phyloP scores from a whole-genome alignment of 2,113 vertebrate genomes.

The Lophochroa leadbeateri region DNA sequence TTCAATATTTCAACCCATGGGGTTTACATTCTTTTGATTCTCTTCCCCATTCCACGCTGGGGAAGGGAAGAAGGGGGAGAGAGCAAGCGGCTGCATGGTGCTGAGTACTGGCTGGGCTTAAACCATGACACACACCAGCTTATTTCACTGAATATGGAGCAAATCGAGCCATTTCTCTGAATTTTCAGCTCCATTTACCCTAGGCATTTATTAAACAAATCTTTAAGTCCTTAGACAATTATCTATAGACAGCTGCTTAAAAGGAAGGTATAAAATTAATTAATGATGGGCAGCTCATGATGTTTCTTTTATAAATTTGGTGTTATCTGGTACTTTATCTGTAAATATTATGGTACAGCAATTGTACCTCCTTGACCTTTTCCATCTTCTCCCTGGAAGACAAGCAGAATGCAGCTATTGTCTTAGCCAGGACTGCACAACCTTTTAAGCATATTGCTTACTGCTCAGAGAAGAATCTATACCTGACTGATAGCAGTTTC shows the following conservation, averaged over 20 bases:
- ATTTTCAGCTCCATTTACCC: slow-evolving; percentile 72
- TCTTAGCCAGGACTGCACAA: not conserved
- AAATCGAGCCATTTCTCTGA: slow-evolving; percentile 66
- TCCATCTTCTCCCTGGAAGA: not conserved
- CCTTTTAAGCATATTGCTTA: slow-evolving; percentile 37
- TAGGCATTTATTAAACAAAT: slow-evolving; percentile 68
- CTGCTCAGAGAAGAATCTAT: slow-evolving; percentile 1
- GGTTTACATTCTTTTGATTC: too few species aligned
- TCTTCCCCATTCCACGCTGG: too few species aligned
- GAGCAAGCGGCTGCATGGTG: not conserved
- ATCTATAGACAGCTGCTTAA: slow-evolving; percentile 15
- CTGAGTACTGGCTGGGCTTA: not conserved
- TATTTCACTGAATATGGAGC: slow-evolving; percentile 50
- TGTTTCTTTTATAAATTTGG: slow-evolving; percentile 46
- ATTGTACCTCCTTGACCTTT: slow-evolving; percentile 30
- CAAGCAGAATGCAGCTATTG: not conserved
- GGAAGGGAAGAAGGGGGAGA: too few species aligned
- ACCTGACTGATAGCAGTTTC: not conserved
- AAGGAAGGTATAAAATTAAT: slow-evolving; percentile 59
- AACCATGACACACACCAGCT: not conserved
- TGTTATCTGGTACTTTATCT: slow-evolving; percentile 46
- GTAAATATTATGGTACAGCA: slow-evolving; percentile 62
- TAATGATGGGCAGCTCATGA: slow-evolving; percentile 7
- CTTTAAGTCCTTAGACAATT: slow-evolving; percentile 52
- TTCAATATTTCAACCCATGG: too few species aligned